These are phyloP conservation scores for Caenorhabditis japonica DNA, from an alignment of 2,888 invertebrate species.

Conservation along the genomic window DNA sequence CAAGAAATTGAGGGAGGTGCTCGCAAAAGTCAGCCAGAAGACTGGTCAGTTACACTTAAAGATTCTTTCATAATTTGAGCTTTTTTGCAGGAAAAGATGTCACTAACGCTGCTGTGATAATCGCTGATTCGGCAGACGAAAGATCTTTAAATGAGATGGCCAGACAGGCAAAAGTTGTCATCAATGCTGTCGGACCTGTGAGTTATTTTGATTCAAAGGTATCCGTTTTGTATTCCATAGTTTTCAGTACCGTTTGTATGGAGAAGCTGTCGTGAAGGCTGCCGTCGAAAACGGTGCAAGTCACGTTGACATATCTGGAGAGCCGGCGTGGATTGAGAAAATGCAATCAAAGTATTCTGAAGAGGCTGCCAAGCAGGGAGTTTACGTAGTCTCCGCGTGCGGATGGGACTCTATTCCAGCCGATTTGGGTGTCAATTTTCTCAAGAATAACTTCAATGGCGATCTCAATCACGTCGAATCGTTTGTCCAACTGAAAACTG, in stretches of 20 bases:
- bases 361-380: constrained; percentile 80
- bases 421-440: constrained; percentile 88
- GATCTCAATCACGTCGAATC: constrained; percentile 75
- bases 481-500: constrained; percentile 71
- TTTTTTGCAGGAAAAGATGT: constrained; percentile 64
- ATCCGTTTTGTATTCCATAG: too few species aligned
- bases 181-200: constrained; percentile 93
- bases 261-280: constrained; percentile 90
- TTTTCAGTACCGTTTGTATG: constrained; percentile 83
- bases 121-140: constrained; percentile 86
- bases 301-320: constrained; percentile 93
- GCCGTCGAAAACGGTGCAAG: constrained; percentile 87
- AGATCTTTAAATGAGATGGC: constrained; percentile 88
- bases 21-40: constrained; percentile 79
- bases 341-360: constrained; percentile 88
- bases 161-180: constrained; percentile 84
- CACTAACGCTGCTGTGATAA: constrained; percentile 82
- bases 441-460: constrained; percentile 85
- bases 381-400: constrained; percentile 84
- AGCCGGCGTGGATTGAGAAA: constrained; percentile 89
- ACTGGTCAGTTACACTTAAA: constrained; percentile 78
- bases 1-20: constrained; percentile 80
- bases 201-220: constrained; percentile 56
- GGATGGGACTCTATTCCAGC: constrained; percentile 87
- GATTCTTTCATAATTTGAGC: neutral